These are phyloP conservation scores for Gymnocypris eckloni DNA, from an alignment of 2,797 vertebrate genomes.

Conservation along the genomic window DNA sequence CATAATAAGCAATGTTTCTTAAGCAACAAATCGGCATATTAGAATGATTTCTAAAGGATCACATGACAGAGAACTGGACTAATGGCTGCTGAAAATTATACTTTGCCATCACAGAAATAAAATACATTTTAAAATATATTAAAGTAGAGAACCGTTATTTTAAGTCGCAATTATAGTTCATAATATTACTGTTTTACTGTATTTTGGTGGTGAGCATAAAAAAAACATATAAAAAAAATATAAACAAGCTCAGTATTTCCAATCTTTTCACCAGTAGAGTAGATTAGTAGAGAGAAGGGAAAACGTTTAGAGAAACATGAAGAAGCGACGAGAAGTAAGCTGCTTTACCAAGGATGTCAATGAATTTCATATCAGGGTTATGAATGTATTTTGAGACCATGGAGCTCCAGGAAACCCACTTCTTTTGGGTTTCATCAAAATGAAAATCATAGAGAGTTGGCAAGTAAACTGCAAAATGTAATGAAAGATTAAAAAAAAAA, in stretches of 20 bases:
- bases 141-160: background rate
- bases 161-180: background rate
- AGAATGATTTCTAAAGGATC: background rate
- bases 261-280: background rate
- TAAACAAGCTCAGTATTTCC: background rate
- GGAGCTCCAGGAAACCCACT: conserved; percentile 90
- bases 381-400: conserved; percentile 88
- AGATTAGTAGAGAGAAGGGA: background rate
- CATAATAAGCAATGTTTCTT: background rate
- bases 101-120: background rate
- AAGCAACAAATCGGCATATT: background rate
- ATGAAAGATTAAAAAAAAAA: background rate
- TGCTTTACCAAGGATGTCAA: conserved; percentile 89
- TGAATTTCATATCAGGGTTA: conserved; percentile 81
- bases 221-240: background rate
- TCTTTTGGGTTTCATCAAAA: conserved; percentile 80
- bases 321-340: background rate
- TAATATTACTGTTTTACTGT: background rate
- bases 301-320: background rate
- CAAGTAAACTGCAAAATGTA: conserved; percentile 80
- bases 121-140: background rate
- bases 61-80: background rate
- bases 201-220: background rate
- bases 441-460: conserved; percentile 94
- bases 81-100: background rate